Evolutionary conservation across 2,113 vertebrate genomes (phyloP).

Genomic region (Fukomys damarensis): DNA sequence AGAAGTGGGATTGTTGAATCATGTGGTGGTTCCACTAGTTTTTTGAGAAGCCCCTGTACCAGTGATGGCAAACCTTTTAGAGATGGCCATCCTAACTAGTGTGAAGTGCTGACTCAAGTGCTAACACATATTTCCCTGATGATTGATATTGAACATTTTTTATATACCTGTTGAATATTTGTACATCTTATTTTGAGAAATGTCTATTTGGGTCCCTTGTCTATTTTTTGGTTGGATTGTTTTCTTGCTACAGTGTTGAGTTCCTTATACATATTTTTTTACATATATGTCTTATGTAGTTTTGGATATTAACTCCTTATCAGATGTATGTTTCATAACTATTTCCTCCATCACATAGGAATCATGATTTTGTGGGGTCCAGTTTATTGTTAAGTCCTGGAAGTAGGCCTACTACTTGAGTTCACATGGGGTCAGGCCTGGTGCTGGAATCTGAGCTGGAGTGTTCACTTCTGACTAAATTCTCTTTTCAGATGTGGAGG

Average conservation of each 20-base stretch:
- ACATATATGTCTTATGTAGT: background rate
- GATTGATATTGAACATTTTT: background rate
- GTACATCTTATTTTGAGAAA: background rate
- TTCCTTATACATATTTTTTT: background rate
- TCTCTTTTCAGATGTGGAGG: background rate
- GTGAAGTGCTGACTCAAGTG: background rate
- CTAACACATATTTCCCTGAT: background rate
- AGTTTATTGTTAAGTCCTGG: background rate
- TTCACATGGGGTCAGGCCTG: background rate
- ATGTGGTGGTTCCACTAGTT: background rate
- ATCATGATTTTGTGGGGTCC: background rate
- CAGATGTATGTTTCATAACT: background rate
- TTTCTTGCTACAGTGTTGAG: background rate
- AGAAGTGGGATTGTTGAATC: background rate
- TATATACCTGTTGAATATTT: background rate
- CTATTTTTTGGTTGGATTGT: background rate
- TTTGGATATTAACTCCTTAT: background rate
- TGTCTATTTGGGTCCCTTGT: background rate
- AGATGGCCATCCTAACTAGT: background rate
- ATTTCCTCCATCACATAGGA: background rate
- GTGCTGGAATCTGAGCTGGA: background rate
- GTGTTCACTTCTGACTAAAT: background rate
- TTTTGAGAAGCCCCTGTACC: background rate
- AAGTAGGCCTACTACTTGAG: background rate
- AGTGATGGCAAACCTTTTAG: background rate